phyloP scores from a whole-genome alignment of 2,888 invertebrate genomes.

The Drosophila birchii region DNA sequence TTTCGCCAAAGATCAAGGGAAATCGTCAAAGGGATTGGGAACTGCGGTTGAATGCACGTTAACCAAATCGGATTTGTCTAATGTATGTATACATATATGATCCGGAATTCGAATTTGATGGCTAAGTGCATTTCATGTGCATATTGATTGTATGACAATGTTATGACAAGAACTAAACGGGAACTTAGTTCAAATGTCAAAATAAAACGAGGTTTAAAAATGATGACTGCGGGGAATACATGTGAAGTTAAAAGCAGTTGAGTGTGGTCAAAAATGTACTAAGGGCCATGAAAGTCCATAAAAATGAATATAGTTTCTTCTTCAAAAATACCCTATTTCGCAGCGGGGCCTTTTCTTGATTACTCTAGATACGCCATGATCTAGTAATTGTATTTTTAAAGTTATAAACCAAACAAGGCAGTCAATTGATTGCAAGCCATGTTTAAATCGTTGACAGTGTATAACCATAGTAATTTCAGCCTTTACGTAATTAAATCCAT shows the following conservation, averaged over 20 bases:
- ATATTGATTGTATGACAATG: conserved; percentile 20
- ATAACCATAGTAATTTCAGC: neutral
- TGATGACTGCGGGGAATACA: neutral
- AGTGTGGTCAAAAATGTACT: neutral
- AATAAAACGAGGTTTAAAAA: conserved; percentile 1
- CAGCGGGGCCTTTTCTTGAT: too few species aligned
- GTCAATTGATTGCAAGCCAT: neutral
- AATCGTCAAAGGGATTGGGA: conserved; percentile 7
- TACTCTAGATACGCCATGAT: too few species aligned
- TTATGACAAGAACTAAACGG: conserved; percentile 37
- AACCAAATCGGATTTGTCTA: conserved; percentile 69
- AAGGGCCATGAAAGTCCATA: neutral
- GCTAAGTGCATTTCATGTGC: conserved; percentile 39
- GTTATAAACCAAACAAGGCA: too few species aligned
- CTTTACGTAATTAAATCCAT: neutral
- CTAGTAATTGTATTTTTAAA: too few species aligned
- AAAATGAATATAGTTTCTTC: neutral
- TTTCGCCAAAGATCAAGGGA: conserved; percentile 37
- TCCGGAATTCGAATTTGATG: conserved; percentile 68
- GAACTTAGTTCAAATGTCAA: conserved; percentile 24
- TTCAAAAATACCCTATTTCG: neutral
- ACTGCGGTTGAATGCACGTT: conserved; percentile 46
- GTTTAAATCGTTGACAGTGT: neutral
- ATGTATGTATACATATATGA: conserved; percentile 67
- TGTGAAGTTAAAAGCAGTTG: neutral